Evolutionary conservation across 1,140 invertebrate species (phyloP).

Genomic region (Drosophila pseudoobscura): DNA sequence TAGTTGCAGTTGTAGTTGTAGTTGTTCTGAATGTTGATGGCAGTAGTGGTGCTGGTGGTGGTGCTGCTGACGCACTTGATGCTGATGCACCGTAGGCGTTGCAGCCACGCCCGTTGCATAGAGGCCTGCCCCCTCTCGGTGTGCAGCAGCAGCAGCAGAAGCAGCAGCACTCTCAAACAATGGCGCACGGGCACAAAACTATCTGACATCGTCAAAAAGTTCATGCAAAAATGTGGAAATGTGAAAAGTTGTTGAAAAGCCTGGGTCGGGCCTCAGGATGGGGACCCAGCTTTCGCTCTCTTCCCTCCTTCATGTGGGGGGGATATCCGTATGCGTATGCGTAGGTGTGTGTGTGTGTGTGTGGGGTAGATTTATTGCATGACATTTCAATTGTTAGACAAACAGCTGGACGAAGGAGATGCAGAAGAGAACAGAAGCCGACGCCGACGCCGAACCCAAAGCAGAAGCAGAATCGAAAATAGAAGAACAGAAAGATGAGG

Average conservation of each 20-base stretch:
- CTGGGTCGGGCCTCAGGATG: slow-evolving; percentile 27
- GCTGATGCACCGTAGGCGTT: slow-evolving; percentile 47
- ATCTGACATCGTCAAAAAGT: slow-evolving; percentile 81
- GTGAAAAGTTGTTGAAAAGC: slow-evolving; percentile 80
- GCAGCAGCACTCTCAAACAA: slow-evolving; percentile 40
- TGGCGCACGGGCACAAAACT: slow-evolving; percentile 63
- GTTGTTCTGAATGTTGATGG: too few species aligned
- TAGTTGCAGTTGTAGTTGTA: slow-evolving; percentile 6
- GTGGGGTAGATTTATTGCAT: slow-evolving; percentile 76
- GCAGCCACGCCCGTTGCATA: slow-evolving; percentile 32
- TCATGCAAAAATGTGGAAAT: slow-evolving; percentile 80
- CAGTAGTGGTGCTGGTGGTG: background rate
- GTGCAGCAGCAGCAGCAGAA: too few species aligned
- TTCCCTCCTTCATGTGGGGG: background rate
- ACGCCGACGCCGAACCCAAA: slow-evolving; percentile 11
- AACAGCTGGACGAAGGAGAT: slow-evolving; percentile 69
- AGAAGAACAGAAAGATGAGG: slow-evolving; percentile 14
- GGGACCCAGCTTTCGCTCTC: background rate
- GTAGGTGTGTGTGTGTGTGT: slow-evolving; percentile 32
- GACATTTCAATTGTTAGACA: slow-evolving; percentile 82
- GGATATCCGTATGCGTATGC: slow-evolving; percentile 1
- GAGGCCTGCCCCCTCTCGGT: slow-evolving; percentile 1
- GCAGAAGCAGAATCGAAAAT: slow-evolving; percentile 31
- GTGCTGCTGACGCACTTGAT: slow-evolving; percentile 60
- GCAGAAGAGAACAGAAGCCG: slow-evolving; percentile 16